Evolutionary conservation across 2,113 vertebrate species (phyloP).

Genomic region (Nycticorax nycticorax): DNA sequence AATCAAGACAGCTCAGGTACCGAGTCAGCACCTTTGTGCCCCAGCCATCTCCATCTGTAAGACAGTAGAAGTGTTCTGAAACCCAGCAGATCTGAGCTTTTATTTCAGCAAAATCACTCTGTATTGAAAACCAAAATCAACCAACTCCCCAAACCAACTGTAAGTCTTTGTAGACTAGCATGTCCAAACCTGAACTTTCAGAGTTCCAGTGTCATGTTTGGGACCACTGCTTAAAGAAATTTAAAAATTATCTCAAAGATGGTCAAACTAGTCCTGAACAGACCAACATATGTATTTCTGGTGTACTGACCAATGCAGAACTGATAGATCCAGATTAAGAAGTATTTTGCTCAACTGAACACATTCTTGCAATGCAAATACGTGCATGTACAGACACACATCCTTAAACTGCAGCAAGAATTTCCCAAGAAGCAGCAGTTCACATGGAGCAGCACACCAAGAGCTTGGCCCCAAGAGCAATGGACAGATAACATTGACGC

Average conservation of each 20-base stretch:
- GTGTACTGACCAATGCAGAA: neutral
- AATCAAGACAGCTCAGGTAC: neutral
- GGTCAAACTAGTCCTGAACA: neutral
- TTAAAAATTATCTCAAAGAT: neutral
- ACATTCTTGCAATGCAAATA: neutral
- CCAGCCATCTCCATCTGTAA: neutral
- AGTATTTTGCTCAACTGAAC: neutral
- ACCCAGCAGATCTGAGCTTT: neutral
- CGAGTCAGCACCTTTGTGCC: neutral
- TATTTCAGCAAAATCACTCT: neutral
- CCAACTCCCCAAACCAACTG: neutral
- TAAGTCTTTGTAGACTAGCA: neutral
- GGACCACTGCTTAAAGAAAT: neutral
- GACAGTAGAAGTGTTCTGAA: neutral
- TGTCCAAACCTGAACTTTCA: neutral
- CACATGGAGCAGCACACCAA: neutral
- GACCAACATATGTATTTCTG: rapidly evolving
- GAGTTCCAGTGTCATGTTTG: neutral
- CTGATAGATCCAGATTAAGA: neutral
- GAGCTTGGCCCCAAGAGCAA: neutral
- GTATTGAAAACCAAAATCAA: neutral
- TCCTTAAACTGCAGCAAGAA: neutral
- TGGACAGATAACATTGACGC: neutral
- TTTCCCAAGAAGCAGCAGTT: neutral
- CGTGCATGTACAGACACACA: no score